These are phyloP conservation scores for Eupithecia centaureata DNA, from an alignment of 2,888 invertebrate genomes.

Conservation along the genomic window DNA sequence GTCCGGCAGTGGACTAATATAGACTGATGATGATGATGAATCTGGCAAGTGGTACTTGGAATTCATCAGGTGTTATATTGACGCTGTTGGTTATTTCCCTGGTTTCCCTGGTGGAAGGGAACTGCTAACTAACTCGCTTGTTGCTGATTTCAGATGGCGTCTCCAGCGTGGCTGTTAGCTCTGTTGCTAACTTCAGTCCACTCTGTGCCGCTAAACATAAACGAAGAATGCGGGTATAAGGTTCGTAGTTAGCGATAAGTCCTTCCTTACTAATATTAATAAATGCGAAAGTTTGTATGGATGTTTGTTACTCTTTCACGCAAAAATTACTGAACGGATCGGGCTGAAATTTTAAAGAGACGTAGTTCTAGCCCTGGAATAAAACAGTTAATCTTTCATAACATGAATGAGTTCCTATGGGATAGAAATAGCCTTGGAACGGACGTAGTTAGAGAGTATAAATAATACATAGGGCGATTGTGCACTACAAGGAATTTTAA, in stretches of 20 bases:
- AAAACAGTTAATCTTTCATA: background rate
- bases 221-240: slow-evolving; percentile 38
- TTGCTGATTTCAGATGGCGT: slow-evolving; percentile 7
- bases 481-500: too few relatives aligned
- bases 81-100: background rate
- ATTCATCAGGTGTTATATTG: background rate
- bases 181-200: slow-evolving; percentile 11
- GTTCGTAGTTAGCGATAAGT: slow-evolving; percentile 19
- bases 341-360: too few relatives aligned
- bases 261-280: background rate
- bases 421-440: too few relatives aligned
- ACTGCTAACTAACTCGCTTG: background rate
- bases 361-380: too few relatives aligned
- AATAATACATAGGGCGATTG: too few relatives aligned
- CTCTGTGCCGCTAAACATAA: slow-evolving; percentile 19
- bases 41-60: too few relatives aligned
- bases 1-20: too few relatives aligned
- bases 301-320: too few relatives aligned
- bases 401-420: background rate
- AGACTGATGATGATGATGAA: too few relatives aligned
- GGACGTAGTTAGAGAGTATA: too few relatives aligned
- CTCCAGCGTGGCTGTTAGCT: slow-evolving; percentile 15
- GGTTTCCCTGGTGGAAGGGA: background rate
- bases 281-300: too few relatives aligned
- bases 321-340: too few relatives aligned